A percentile compares a stretch with the other conserved stretches of the same genome.
Evolutionary conservation across 2,797 vertebrate genomes (phyloP).

Genomic region (Takifugu rubripes): DNA sequence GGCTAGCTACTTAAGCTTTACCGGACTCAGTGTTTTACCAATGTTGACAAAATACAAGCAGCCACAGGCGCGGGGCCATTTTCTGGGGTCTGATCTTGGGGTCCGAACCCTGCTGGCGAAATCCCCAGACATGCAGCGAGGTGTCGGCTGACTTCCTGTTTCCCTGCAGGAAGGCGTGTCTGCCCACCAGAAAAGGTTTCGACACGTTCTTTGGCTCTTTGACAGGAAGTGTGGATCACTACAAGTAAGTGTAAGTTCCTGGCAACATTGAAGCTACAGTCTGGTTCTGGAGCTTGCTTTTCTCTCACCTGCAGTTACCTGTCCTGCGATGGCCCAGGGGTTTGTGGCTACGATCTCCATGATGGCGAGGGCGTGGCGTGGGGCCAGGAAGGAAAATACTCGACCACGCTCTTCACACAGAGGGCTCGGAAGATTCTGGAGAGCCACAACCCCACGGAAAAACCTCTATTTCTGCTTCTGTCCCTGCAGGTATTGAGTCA

Average conservation of each 20-base stretch:
- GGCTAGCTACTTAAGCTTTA: too few relatives aligned
- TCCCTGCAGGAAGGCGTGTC: constrained; percentile 70
- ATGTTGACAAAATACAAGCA: too few relatives aligned
- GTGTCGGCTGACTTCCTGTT: background rate
- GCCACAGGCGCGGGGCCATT: too few relatives aligned
- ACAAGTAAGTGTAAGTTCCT: constrained; percentile 63
- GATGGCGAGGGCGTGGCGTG: constrained; percentile 89
- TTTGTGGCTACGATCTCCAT: constrained; percentile 92
- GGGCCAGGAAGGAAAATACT: constrained; percentile 90
- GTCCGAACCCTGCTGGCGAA: too few relatives aligned
- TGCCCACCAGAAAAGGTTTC: constrained; percentile 91
- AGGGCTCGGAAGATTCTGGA: constrained; percentile 89
- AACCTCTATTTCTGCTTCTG: constrained; percentile 91
- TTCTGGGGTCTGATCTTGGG: too few relatives aligned
- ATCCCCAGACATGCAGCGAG: too few relatives aligned
- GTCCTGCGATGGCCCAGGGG: constrained; percentile 87
- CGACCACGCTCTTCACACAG: constrained; percentile 89
- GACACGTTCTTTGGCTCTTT: constrained; percentile 92
- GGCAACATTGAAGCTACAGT: background rate
- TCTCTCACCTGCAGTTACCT: constrained; percentile 72
- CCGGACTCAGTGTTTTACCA: too few relatives aligned
- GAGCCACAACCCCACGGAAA: constrained; percentile 68
- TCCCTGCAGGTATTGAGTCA: constrained; percentile 77
- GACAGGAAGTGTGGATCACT: constrained; percentile 95
- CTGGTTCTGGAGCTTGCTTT: background rate